Percentiles rank a stretch among this genome's conserved stretches.
These are phyloP conservation scores for Acrocephalus scirpaceus DNA, from an alignment of 2,797 vertebrate species.

Conservation along the genomic window DNA sequence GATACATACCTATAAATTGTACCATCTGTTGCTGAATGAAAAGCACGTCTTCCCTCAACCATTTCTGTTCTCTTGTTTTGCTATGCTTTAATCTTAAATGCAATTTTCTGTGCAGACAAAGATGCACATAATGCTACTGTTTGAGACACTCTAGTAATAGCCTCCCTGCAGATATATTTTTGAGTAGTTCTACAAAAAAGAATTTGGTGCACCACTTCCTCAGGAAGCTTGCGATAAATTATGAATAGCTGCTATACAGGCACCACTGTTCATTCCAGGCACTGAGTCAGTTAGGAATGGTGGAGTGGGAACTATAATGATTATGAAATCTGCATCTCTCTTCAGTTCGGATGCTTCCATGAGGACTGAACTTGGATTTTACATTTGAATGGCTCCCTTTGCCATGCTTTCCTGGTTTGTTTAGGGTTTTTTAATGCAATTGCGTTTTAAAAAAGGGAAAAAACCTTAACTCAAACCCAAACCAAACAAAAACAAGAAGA, in stretches of 20 bases:
- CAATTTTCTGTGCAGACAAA: neutral
- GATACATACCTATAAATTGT: neutral
- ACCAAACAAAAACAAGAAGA: neutral
- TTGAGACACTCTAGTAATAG: neutral
- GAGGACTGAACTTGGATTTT: neutral
- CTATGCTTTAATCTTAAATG: neutral
- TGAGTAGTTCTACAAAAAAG: neutral
- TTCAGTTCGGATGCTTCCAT: neutral
- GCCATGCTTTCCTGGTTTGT: neutral
- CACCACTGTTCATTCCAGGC: neutral
- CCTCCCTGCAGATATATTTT: neutral
- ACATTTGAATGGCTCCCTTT: neutral
- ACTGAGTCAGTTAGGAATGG: neutral
- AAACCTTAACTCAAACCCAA: neutral
- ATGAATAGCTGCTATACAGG: neutral
- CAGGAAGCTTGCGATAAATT: neutral
- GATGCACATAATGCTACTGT: neutral
- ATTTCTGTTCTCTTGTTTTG: neutral
- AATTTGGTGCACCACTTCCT: neutral
- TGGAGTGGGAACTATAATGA: neutral
- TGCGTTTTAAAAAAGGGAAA: neutral
- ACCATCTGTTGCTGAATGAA: neutral
- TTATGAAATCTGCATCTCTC: neutral
- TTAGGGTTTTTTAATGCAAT: neutral
- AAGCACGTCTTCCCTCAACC: fast-evolving